Evolutionary conservation across 1,140 invertebrate species (phyloP).

Genomic region (Nilaparvata lugens): DNA sequence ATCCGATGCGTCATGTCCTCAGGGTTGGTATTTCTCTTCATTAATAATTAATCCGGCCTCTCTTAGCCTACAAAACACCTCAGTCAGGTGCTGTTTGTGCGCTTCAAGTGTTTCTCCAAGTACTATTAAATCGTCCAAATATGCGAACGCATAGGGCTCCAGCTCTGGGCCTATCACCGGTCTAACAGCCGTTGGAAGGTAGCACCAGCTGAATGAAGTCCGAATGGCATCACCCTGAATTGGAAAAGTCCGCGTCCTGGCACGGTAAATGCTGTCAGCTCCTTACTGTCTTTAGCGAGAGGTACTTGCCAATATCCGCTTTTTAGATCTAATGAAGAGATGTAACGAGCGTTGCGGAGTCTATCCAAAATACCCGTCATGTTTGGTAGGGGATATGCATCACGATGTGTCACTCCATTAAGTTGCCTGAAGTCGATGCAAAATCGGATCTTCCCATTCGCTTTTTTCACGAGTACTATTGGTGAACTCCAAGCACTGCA

Average conservation of each 20-base stretch:
- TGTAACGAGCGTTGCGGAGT: background rate
- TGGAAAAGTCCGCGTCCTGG: constrained; percentile 33
- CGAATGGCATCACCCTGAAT: constrained; percentile 38
- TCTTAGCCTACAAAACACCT: constrained; percentile 20
- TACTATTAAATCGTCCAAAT: constrained; percentile 38
- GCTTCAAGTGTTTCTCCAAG: constrained; percentile 30
- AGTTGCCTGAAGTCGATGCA: constrained; percentile 39
- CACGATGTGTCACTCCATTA: constrained; percentile 32
- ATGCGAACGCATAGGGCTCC: constrained; percentile 20
- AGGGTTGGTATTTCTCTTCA: no score
- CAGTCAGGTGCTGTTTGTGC: constrained; percentile 31
- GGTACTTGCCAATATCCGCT: background rate
- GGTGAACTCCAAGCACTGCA: constrained; percentile 37
- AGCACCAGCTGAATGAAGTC: constrained; percentile 34
- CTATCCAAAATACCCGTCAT: background rate
- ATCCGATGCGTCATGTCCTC: no score
- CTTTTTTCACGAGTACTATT: constrained; percentile 41
- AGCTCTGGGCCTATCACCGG: constrained; percentile 10
- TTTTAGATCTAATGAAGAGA: background rate
- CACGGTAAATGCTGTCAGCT: background rate
- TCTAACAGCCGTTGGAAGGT: constrained; percentile 35
- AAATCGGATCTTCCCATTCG: constrained; percentile 36
- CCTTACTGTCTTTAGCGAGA: background rate
- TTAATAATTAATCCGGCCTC: background rate
- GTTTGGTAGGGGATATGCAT: background rate